phyloP scores from a whole-genome alignment of 30 jellyfish, hydroid and myxozoan species.

The Cassiopea xamachana region DNA sequence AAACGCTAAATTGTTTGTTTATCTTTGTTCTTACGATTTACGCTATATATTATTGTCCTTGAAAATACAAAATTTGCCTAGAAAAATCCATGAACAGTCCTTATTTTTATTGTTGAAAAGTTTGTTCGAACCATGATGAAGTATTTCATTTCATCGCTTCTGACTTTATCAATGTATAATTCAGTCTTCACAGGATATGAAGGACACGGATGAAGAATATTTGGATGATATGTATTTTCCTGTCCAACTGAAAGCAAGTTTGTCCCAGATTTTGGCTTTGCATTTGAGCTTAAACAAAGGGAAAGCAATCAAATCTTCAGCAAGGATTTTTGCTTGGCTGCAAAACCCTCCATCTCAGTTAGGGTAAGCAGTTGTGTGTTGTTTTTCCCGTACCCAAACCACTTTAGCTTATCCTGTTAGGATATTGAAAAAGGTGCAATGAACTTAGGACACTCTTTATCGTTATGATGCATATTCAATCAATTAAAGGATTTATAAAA shows the following conservation, averaged over 20 bases:
- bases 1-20: no score
- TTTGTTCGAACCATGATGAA: no score
- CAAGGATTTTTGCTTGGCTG: slow-evolving; percentile 73
- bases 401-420: neutral
- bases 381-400: neutral
- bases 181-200: slow-evolving; percentile 51
- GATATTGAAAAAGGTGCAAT: neutral
- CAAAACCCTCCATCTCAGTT: slow-evolving; percentile 66
- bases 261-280: slow-evolving; percentile 69
- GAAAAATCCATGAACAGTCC: no score
- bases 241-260: slow-evolving; percentile 62
- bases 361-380: slow-evolving; percentile 49
- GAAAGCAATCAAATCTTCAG: slow-evolving; percentile 44
- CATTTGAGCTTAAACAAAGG: slow-evolving; percentile 16
- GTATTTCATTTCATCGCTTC: neutral
- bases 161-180: neutral
- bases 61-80: no score
- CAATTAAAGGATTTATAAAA: no score
- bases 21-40: no score
- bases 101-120: no score
- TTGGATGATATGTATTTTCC: slow-evolving; percentile 47
- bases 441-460: neutral
- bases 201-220: slow-evolving; percentile 61
- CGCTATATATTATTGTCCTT: no score
- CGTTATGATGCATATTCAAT: no score